Evolutionary conservation across 2,888 invertebrate species (phyloP).

Genomic region (Halictus quadricinctus): DNA sequence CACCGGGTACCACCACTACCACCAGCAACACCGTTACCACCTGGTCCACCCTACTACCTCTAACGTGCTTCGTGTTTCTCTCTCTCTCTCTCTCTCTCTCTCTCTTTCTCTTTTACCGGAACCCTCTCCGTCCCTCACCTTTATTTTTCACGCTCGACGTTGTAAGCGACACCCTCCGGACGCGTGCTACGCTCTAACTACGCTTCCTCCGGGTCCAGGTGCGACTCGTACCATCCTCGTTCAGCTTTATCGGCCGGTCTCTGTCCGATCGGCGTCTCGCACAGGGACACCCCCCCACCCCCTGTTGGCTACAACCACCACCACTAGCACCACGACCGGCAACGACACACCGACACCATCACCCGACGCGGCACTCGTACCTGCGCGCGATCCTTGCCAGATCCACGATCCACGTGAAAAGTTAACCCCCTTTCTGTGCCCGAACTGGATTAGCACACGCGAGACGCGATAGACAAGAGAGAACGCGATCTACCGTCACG

Average conservation of each 20-base stretch:
- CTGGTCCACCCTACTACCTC: conserved; percentile 60
- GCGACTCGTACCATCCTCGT: conserved; percentile 33
- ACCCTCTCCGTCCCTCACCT: neutral
- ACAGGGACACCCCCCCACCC: conserved; percentile 19
- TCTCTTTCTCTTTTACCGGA: neutral
- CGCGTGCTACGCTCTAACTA: conserved; percentile 52
- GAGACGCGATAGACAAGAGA: neutral
- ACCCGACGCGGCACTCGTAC: conserved; percentile 41
- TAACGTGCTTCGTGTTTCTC: conserved; percentile 18
- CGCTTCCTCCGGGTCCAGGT: conserved; percentile 62
- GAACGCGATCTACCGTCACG: neutral
- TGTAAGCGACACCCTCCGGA: conserved; percentile 40
- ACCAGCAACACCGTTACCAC: conserved; percentile 53
- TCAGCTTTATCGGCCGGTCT: conserved; percentile 17
- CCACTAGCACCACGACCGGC: conserved; percentile 28
- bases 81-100: neutral
- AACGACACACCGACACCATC: conserved; percentile 17
- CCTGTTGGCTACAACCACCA: conserved; percentile 15
- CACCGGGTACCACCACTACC: conserved; percentile 49
- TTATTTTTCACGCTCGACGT: conserved; percentile 21
- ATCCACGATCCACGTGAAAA: conserved; percentile 61
- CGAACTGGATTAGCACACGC: conserved; percentile 9
- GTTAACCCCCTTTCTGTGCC: conserved; percentile 26
- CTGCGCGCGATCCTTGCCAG: conserved; percentile 55
- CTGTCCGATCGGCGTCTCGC: neutral